Base-by-base conservation (phyloP, 2,888 invertebrate genomes). In the Ochropleura leucogaster region DNA sequence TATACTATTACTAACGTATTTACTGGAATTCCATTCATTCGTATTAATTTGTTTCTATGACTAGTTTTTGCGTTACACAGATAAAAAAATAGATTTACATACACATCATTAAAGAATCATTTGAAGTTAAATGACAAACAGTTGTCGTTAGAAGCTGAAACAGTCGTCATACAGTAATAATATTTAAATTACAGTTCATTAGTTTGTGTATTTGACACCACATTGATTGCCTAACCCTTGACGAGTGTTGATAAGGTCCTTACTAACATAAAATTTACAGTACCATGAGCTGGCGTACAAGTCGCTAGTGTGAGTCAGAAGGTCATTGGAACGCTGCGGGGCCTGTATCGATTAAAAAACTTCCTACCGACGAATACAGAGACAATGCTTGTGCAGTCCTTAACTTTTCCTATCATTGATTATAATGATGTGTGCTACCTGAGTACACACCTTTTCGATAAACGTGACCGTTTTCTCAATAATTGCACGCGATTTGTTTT, bases 71-170 rank as follows among this genome's bases (percentile, higher is more conserved):
- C 44, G 12, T 65, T 47, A 18, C 14, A 60, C 1, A 47, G 20
- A 72, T 84, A 84, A 85, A 81, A n/a, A 82, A 73, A 75, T 64
- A 74, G 72, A 85, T 85, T 85, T 55, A 72, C 46, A 69, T 42
- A 59, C 18, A 16, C 66, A 73, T 81, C 72, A 78, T 84, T 62
- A 80, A 83, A 78, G 8, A 77, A 77, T 74, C 84, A 78, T 85
- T 85, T 81, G 70, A 60, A 47, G 30, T 14, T 80, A 64, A 69
- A 72, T 75, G 59, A 83, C 66, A 83, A 80, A 75, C 57, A 64
- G 14, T 80, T 75, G 68, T 63, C 60, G 82, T 76, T 65, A 63
- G 59, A 67, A 49, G 3, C 69, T 44, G 51, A 68, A 80, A 73
- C 68, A 75, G 72, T 84, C 59, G 70, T 77, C 70, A 67, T 75